These are phyloP conservation scores for Ennomos quercinarius DNA, from an alignment of 2,888 invertebrate genomes.

Conservation along the genomic window DNA sequence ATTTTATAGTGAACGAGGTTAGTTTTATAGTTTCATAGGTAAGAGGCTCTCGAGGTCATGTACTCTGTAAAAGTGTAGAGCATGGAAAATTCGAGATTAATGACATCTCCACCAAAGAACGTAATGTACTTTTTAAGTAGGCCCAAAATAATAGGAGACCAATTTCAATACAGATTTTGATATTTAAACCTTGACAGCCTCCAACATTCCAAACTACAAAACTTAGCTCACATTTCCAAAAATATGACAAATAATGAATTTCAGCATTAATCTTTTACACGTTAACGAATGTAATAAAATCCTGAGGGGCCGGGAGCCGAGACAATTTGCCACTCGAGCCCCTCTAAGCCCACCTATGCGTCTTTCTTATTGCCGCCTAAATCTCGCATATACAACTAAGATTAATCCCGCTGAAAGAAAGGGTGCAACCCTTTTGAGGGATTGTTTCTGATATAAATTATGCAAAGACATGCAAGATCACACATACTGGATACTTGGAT, in stretches of 20 bases:
- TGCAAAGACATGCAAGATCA: conserved; percentile 37
- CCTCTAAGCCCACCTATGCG: conserved; percentile 83
- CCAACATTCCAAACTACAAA: no score
- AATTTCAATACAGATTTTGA: no score
- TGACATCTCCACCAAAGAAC: no score
- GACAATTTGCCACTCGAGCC: conserved; percentile 81
- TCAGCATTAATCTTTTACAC: conserved; percentile 79
- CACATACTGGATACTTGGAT: conserved; percentile 9
- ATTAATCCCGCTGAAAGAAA: conserved; percentile 84
- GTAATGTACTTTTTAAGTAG: no score
- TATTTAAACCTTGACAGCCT: no score
- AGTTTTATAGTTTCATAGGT: no score
- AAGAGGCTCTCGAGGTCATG: no score
- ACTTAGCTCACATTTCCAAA: conserved; percentile 19
- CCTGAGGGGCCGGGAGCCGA: conserved; percentile 76
- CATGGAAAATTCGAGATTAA: no score
- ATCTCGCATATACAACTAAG: conserved; percentile 85
- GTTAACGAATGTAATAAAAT: conserved; percentile 84
- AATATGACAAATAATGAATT: conserved; percentile 76
- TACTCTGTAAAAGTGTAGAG: no score
- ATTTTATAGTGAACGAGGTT: no score
- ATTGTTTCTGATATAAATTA: conserved; percentile 42
- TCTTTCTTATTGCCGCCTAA: conserved; percentile 84
- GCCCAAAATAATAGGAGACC: no score
- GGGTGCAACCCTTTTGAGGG: conserved; percentile 73